A percentile compares a stretch with the other conserved stretches of the same genome.
phyloP scores from a whole-genome alignment of 2,888 invertebrate genomes.

The Nycteola revayana region DNA sequence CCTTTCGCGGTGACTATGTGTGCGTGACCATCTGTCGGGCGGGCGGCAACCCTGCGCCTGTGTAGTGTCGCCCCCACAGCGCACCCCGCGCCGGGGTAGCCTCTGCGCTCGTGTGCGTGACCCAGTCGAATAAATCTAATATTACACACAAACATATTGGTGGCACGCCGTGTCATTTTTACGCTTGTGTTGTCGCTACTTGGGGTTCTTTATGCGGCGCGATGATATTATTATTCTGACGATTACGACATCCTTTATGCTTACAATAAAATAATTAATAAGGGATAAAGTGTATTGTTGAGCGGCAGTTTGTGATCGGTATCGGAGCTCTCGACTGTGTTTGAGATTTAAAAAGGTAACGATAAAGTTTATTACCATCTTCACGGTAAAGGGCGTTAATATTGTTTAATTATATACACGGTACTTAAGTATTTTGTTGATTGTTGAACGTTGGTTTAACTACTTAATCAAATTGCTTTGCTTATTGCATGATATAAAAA shows the following conservation, averaged over 20 bases:
- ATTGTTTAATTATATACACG: conserved; percentile 48
- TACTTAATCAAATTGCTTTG: conserved; percentile 12
- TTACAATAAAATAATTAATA: conserved; percentile 82
- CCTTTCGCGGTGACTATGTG: conserved; percentile 67
- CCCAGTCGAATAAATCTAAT: conserved; percentile 81
- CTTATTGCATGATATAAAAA: conserved; percentile 8
- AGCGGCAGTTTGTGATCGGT: conserved; percentile 70
- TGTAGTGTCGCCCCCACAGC: conserved; percentile 67
- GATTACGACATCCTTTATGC: conserved; percentile 81
- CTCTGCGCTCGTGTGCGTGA: conserved; percentile 64
- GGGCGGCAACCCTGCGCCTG: conserved; percentile 52
- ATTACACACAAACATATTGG: conserved; percentile 81
- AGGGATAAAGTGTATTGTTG: conserved; percentile 79
- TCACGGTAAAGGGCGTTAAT: conserved; percentile 43
- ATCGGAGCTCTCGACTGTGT: conserved; percentile 68
- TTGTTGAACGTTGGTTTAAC: conserved; percentile 29
- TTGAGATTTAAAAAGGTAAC: conserved; percentile 64
- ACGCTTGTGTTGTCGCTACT: conserved; percentile 80
- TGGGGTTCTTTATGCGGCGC: conserved; percentile 78
- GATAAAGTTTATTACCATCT: conserved; percentile 62
- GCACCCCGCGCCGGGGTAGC: conserved; percentile 71
- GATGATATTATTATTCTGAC: conserved; percentile 81
- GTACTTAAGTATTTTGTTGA: conserved; percentile 33
- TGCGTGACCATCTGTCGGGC: conserved; percentile 76
- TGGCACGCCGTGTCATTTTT: conserved; percentile 77